A percentile compares a stretch with the other conserved stretches of the same genome.
These are phyloP conservation scores for Leucopternis melanops DNA, from an alignment of 2,113 vertebrate genomes.

Conservation along the genomic window DNA sequence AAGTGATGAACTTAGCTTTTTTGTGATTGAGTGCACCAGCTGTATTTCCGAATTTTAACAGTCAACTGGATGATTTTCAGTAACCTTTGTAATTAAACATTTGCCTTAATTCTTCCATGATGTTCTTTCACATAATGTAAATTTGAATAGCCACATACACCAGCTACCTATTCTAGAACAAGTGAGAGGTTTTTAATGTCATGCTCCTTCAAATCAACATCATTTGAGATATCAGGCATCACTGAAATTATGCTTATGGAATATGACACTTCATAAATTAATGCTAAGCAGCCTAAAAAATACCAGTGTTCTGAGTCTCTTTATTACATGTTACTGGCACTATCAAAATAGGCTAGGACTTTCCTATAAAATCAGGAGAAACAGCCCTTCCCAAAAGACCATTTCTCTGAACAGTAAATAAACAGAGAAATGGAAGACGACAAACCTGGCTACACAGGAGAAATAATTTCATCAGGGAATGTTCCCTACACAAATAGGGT, in stretches of 20 bases:
- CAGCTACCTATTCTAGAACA: background rate
- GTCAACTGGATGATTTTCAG: background rate
- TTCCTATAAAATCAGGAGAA: background rate
- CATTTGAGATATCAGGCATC: background rate
- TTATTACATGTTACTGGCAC: background rate
- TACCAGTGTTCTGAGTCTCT: background rate
- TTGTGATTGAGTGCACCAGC: background rate
- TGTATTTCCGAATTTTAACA: background rate
- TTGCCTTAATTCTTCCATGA: background rate
- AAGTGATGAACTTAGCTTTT: slow-evolving; percentile 28
- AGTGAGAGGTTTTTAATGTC: background rate
- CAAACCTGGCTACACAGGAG: background rate
- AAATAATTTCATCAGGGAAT: background rate
- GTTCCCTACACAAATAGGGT: background rate
- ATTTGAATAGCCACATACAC: background rate
- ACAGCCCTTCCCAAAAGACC: background rate
- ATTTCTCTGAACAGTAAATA: background rate
- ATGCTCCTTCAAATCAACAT: background rate
- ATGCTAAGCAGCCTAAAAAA: background rate
- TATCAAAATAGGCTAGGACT: background rate
- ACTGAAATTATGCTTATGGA: background rate
- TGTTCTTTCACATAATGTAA: background rate
- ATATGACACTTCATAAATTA: background rate
- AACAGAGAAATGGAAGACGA: background rate
- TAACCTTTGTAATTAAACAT: background rate